Evolutionary conservation across 2,888 invertebrate genomes (phyloP).

Genomic region (Folsomia manolachei): DNA sequence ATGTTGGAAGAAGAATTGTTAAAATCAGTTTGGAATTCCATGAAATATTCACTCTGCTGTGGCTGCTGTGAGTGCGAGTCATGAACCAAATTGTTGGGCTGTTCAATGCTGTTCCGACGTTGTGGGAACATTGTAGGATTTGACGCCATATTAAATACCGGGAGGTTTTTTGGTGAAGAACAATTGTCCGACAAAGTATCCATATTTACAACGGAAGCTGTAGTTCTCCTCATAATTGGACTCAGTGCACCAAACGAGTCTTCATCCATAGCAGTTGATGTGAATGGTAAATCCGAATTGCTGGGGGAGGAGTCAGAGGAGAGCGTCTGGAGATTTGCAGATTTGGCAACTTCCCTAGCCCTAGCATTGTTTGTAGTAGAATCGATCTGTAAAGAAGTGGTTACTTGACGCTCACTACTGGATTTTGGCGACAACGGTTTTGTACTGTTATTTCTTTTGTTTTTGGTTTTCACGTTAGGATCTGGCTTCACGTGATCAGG

Average conservation of each 20-base stretch:
- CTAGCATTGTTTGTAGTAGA: too few species aligned
- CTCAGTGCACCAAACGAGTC: background rate
- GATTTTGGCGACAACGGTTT: background rate
- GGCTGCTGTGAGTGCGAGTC: background rate
- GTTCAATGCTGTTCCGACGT: background rate
- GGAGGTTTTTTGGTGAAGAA: slow-evolving; percentile 13
- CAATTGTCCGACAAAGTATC: slow-evolving; percentile 14
- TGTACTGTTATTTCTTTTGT: background rate
- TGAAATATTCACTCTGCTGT: background rate
- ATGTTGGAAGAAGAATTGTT: background rate
- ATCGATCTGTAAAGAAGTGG: too few species aligned
- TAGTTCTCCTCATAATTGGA: background rate
- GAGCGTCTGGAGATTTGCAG: background rate
- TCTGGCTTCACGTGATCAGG: slow-evolving; percentile 58
- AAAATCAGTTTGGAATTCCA: slow-evolving; percentile 12
- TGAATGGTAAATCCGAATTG: background rate
- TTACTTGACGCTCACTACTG: too few species aligned
- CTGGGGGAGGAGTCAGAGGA: background rate
- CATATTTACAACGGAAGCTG: background rate
- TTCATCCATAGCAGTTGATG: background rate
- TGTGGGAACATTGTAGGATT: background rate
- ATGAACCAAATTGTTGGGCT: background rate
- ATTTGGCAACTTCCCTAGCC: slow-evolving; percentile 1
- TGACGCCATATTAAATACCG: background rate
- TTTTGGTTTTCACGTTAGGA: background rate